phyloP scores from a whole-genome alignment of 2,113 vertebrate genomes.

The Trinectes maculatus region DNA sequence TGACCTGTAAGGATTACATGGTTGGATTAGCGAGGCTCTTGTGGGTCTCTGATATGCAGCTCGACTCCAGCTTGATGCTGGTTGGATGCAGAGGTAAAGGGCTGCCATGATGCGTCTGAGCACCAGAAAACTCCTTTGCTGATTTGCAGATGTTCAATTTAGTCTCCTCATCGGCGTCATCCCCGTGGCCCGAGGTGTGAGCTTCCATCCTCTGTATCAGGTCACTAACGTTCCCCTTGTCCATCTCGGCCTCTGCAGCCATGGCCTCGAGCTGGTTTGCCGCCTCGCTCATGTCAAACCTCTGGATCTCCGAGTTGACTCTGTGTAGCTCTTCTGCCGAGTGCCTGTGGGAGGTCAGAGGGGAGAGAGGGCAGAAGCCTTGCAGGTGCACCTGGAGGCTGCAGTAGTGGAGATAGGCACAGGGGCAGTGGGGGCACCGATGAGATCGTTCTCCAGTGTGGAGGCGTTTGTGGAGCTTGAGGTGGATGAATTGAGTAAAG shows the following conservation, averaged over 20 bases:
- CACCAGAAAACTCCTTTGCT: conserved; percentile 10
- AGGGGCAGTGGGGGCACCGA: conserved; percentile 89
- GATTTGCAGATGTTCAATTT: conserved; percentile 40
- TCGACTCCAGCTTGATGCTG: conserved; percentile 73
- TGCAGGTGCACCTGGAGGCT: conserved; percentile 93
- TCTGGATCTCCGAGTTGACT: conserved; percentile 91
- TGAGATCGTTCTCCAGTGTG: conserved; percentile 89
- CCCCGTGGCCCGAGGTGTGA: conserved; percentile 79
- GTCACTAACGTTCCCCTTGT: conserved; percentile 79
- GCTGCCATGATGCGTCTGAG: conserved; percentile 28
- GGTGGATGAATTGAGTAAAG: conserved; percentile 94
- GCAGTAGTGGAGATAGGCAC: conserved; percentile 91
- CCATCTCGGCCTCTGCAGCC: conserved; percentile 78
- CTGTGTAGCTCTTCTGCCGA: conserved; percentile 86
- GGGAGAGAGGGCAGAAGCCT: conserved; percentile 88
- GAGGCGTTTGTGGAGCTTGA: conserved; percentile 94
- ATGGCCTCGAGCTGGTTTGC: conserved; percentile 88
- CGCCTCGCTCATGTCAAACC: conserved; percentile 92
- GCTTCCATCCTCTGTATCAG: conserved; percentile 87
- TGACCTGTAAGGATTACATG: conserved; percentile 74
- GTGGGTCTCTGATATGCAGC: conserved; percentile 66
- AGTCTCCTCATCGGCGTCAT: conserved; percentile 22
- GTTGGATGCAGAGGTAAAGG: conserved; percentile 52
- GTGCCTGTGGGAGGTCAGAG: conserved; percentile 73
- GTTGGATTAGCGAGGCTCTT: conserved; percentile 64